phyloP scores from a whole-genome alignment of 2,113 vertebrate genomes.

The Neogale vison region DNA sequence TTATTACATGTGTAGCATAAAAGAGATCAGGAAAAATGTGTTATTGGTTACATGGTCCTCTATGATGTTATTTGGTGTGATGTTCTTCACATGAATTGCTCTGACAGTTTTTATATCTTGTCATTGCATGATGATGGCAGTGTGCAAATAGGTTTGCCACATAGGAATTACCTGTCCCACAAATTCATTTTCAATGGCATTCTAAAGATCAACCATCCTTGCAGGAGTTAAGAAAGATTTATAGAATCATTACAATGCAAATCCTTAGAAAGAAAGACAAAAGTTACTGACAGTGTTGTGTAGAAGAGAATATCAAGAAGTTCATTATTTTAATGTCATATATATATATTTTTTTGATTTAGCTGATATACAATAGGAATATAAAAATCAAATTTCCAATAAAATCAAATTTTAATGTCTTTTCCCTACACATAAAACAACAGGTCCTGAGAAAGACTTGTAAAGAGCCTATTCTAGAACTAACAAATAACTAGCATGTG shows the following conservation, averaged over 20 bases:
- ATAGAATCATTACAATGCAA: slow-evolving; percentile 46
- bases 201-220: slow-evolving; percentile 68
- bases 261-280: slow-evolving; percentile 11
- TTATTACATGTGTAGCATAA: neutral
- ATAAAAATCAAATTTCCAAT: neutral
- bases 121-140: slow-evolving; percentile 62
- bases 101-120: slow-evolving; percentile 72
- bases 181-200: slow-evolving; percentile 68
- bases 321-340: neutral
- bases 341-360: neutral
- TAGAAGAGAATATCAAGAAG: neutral
- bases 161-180: slow-evolving; percentile 63
- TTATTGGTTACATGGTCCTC: neutral
- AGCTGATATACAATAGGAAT: neutral
- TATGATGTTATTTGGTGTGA: slow-evolving; percentile 52
- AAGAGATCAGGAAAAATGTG: slow-evolving; percentile 9
- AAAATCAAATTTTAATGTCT: neutral
- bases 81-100: slow-evolving; percentile 67
- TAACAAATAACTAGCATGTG: neutral
- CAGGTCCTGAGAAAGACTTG: neutral
- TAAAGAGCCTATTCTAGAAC: neutral
- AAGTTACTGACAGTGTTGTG: neutral
- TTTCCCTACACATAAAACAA: neutral
- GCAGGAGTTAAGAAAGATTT: slow-evolving; percentile 69
- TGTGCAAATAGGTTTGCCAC: slow-evolving; percentile 71